A percentile compares a stretch with the other conserved stretches of the same genome.
phyloP scores from a whole-genome alignment of 1,140 invertebrate species.

The Drosophila lacertosa region DNA sequence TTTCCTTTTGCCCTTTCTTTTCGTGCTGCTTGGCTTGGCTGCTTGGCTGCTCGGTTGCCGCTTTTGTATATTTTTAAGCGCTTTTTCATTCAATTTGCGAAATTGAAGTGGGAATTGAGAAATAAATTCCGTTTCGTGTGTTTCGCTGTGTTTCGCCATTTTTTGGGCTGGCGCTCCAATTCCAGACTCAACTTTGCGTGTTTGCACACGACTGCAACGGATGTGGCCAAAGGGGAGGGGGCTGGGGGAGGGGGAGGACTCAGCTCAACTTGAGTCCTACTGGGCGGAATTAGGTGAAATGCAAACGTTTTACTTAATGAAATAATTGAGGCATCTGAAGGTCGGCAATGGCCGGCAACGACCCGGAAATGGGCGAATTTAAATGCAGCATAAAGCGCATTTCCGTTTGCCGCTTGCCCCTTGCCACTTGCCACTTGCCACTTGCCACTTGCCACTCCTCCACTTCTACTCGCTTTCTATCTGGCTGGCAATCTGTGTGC shows the following conservation, averaged over 20 bases:
- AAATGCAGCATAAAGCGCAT: slow-evolving; percentile 73
- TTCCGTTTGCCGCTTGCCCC: slow-evolving; percentile 44
- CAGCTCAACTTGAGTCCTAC: slow-evolving; percentile 22
- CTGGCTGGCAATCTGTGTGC: slow-evolving; percentile 30
- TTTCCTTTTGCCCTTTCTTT: too few species aligned
- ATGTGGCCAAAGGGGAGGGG: slow-evolving; percentile 49
- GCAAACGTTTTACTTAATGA: slow-evolving; percentile 82
- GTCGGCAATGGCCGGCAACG: slow-evolving; percentile 45
- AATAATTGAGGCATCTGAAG: slow-evolving; percentile 80
- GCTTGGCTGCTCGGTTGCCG: slow-evolving; percentile 48
- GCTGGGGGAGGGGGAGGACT: background rate
- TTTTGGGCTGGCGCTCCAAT: slow-evolving; percentile 22
- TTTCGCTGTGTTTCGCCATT: slow-evolving; percentile 21
- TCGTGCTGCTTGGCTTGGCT: slow-evolving; percentile 30
- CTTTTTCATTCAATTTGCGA: slow-evolving; percentile 84
- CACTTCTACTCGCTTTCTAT: background rate
- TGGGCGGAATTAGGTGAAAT: slow-evolving; percentile 78
- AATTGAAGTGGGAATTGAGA: slow-evolving; percentile 84
- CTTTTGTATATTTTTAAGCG: slow-evolving; percentile 83
- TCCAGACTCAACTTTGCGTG: slow-evolving; percentile 54
- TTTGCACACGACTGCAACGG: slow-evolving; percentile 60
- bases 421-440: slow-evolving; percentile 53
- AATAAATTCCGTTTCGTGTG: slow-evolving; percentile 81
- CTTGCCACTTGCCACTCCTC: background rate
- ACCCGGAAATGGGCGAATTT: slow-evolving; percentile 67